A percentile compares a stretch with the other conserved stretches of the same genome.
Evolutionary conservation across 2,113 vertebrate species (phyloP).

Genomic region (Archilochus colubris): DNA sequence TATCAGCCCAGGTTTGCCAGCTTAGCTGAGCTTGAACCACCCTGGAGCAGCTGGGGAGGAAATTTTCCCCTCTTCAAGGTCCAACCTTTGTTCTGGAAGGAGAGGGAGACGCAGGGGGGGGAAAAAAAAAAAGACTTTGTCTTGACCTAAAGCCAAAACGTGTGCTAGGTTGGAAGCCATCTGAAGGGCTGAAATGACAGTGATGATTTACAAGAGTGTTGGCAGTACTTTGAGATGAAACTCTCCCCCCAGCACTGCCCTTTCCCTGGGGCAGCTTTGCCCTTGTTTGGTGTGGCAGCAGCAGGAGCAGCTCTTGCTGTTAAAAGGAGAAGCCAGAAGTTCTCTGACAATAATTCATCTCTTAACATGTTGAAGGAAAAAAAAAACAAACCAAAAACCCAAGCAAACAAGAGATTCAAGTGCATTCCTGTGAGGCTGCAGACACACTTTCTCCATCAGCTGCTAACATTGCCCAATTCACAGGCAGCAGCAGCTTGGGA

Average conservation of each 20-base stretch:
- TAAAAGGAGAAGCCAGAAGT: neutral
- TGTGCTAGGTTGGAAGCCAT: neutral
- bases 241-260: neutral
- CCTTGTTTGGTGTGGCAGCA: constrained; percentile 40
- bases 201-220: neutral
- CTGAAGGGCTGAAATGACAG: neutral
- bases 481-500: neutral
- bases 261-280: neutral
- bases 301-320: neutral
- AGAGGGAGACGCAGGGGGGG: neutral
- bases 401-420: no score
- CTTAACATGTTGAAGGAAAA: rapidly evolving
- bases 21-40: neutral
- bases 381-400: neutral
- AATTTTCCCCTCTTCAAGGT: neutral
- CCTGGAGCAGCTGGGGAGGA: neutral
- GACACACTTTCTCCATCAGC: neutral
- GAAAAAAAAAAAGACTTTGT: neutral
- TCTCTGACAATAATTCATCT: neutral
- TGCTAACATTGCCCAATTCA: neutral
- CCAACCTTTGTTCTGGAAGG: neutral
- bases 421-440: neutral
- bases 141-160: neutral
- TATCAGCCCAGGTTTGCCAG: neutral
- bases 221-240: neutral